phyloP scores from a whole-genome alignment of 2,888 invertebrate species.

The Mantis religiosa region DNA sequence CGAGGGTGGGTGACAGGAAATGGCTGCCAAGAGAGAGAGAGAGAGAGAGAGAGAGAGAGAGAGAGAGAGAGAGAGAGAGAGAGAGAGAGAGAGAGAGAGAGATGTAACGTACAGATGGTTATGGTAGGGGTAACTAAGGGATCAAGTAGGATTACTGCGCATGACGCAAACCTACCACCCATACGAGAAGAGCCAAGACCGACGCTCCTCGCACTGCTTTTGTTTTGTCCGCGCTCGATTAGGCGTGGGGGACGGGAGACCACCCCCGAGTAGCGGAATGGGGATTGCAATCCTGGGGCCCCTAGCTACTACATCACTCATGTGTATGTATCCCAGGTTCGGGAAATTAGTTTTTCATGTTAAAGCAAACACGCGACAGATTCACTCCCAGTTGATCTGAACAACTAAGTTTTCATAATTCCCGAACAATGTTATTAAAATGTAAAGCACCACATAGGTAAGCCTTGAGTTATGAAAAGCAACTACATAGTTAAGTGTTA shows the following conservation, averaged over 20 bases:
- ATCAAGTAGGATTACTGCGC: constrained; percentile 21
- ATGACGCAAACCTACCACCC: not conserved
- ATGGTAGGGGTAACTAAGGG: constrained; percentile 16
- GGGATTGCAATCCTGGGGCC: not conserved
- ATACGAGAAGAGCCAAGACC: not conserved
- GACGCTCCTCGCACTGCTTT: not conserved
- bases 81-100: too few relatives aligned
- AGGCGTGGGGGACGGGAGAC: not conserved
- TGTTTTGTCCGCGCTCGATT: not conserved
- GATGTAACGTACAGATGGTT: not conserved
- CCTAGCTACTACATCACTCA: not conserved
- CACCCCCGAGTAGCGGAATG: not conserved
- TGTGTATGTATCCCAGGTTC: not conserved
- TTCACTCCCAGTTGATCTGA: not conserved
- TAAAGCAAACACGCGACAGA: not conserved
- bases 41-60: too few relatives aligned
- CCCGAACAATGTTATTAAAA: too few relatives aligned
- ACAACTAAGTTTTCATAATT: too few relatives aligned
- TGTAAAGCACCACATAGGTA: too few relatives aligned
- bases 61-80: too few relatives aligned
- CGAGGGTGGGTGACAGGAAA: constrained; percentile 12
- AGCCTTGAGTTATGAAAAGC: too few relatives aligned
- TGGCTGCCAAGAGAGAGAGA: constrained; percentile 12
- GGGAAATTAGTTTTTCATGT: not conserved
- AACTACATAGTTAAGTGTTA: too few relatives aligned